Base-by-base conservation (phyloP, 2,888 invertebrate genomes). In the Sphaerophoria rueppellii region DNA sequence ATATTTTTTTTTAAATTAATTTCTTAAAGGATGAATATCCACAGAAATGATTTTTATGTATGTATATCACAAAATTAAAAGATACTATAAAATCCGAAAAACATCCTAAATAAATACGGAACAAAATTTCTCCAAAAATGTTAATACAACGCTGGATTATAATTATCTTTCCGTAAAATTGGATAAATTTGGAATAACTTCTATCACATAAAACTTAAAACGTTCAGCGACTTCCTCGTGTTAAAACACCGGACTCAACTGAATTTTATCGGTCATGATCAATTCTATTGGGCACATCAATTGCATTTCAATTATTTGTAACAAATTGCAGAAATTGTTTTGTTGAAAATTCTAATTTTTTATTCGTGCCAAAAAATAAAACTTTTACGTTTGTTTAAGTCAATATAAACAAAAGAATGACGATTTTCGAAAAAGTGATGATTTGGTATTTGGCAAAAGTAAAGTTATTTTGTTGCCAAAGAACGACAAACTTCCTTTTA, bases 201-300 rank as follows among this genome's bases (percentile, higher is more conserved):
- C 34, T 74, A 65, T 48, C 6, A 35, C 69, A 52, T 35, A 0
- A 16, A 43, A 32, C n/a, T n/a, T n/a, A 57, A 61, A 60, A 67
- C 16, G 7, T 50, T 54, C 67, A 79, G 79, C 75, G 85, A 85
- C 85, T 81, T 85, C 85, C 79, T 83, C 79, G 79, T 85, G 76
- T 55, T 50, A 81, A 81, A 65, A 72, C 80, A 73, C 76, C 85
- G 81, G 81, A 85, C 85, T 85, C 81, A 85, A 85, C 85, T 85
- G 54, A 85, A 63, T 57, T 58, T 69, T 32, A 71, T 69, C 72
- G 61, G 35, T 70, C 48, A 69, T 35, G 57, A 82, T 69, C 80
- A 76, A 80, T 85, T 79, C 48, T 48, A 80, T 85, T 50, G 54
- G 35, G 40, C 40, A 11, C 24, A 40, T 67, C 67, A 40, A 67